Base-by-base conservation (phyloP, 2,113 vertebrate species). In the Gymnorhina tibicen region DNA sequence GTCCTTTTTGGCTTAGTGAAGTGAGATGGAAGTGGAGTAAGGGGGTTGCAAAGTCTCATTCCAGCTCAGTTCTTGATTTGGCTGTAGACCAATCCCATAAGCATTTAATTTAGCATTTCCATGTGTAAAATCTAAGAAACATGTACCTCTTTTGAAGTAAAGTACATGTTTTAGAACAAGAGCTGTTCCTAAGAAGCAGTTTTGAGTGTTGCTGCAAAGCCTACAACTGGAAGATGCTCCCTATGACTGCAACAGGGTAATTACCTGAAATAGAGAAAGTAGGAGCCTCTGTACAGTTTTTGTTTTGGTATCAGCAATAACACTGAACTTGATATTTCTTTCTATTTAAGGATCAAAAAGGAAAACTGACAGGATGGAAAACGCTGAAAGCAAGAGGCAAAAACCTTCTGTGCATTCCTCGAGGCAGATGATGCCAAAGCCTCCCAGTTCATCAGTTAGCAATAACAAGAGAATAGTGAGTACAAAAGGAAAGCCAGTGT, bases 331-430 rank as follows among this genome's bases (percentile, higher is more conserved):
- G 20, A 1, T 92, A 16, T 91, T 35, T 35, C 21, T 79, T 83
- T 91, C 66, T 91, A 1, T 96, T 97, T 81, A 94, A 99, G 99
- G 99, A 66, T 98, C 99, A 44, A 99, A 99, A 98, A 99, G 99
- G 91, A 99, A 99, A 98, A 98, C 98, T 19, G 99, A 99, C 35
- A 98, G 98, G 87, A 98, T 98, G 66, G 99, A 99, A 74, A 98
- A 92, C 55, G 87, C 98, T 83, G 99, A 99, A 49, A 96, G 96
- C 78, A 99, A 99, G 95, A 98, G 99, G 78, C 98, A 98, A 9
- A 99, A 99, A 75, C 97, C 98, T 53, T 98, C 99, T 24, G 89
- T 98, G 75, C 99, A 99, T 93, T 94, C 97, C 9, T 96, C 98
- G 2, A 98, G 99, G 62, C 99, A 99, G 46, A 94, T 98, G 60